Conservation (phyloP, 2,888 invertebrate genomes). For the Acanthosepion esculentum region DNA sequence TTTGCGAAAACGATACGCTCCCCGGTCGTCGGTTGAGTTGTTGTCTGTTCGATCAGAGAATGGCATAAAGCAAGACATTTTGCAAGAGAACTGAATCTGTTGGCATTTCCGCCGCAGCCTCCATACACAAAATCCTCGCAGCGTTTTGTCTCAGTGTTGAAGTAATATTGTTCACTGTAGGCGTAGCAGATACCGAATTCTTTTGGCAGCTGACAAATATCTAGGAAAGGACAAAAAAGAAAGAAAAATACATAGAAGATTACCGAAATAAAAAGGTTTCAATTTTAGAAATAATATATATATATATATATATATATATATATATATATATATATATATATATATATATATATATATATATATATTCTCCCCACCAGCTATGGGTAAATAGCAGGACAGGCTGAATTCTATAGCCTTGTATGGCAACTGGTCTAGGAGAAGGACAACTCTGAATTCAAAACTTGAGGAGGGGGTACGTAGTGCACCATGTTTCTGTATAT, state of each 20-base stretch:
- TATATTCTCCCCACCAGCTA: neutral
- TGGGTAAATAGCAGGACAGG: no score
- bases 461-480: no score
- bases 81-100: conserved; percentile 80
- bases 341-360: neutral
- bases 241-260: neutral
- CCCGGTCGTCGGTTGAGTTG: neutral
- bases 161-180: conserved; percentile 79
- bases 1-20: neutral
- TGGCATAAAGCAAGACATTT: conserved; percentile 60
- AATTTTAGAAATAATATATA: neutral
- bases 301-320: neutral
- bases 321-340: neutral
- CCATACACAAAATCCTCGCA: conserved; percentile 85
- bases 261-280: neutral
- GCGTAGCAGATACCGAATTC: conserved; percentile 56
- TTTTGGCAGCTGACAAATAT: conserved; percentile 52
- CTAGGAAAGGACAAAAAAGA: neutral
- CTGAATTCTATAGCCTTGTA: no score
- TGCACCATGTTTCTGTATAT: no score
- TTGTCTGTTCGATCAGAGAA: neutral
- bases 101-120: conserved; percentile 89
- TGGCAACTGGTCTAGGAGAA: no score
- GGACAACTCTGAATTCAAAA: no score
- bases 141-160: conserved; percentile 78